These are phyloP conservation scores for Diarsia brunnea DNA, from an alignment of 2,888 invertebrate genomes.

Conservation along the genomic window DNA sequence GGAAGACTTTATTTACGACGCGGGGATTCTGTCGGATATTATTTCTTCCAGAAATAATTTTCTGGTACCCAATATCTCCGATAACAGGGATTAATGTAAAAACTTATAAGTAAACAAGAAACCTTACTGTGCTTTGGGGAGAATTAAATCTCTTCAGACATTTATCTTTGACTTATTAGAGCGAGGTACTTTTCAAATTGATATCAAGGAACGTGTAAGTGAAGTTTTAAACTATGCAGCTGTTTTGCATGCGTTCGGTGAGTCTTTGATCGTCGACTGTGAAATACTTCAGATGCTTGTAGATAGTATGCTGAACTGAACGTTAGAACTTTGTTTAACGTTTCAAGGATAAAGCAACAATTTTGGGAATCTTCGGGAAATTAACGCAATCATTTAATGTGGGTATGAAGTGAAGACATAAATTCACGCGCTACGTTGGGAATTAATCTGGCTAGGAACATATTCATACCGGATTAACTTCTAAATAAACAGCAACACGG, in stretches of 20 bases:
- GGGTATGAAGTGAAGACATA: constrained; percentile 19
- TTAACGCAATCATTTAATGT: constrained; percentile 48
- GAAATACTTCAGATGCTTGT: constrained; percentile 41
- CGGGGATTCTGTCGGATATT: constrained; percentile 47
- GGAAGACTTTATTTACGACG: constrained; percentile 54
- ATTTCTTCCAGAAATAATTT: constrained; percentile 47
- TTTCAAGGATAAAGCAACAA: constrained; percentile 63
- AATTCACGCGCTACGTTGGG: constrained; percentile 23
- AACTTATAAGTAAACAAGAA: constrained; percentile 41
- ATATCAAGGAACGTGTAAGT: background rate
- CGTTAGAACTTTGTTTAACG: constrained; percentile 62
- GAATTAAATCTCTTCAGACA: background rate
- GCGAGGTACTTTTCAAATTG: background rate
- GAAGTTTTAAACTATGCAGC: constrained; percentile 39
- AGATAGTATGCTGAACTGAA: constrained; percentile 40
- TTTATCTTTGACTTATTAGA: constrained; percentile 6
- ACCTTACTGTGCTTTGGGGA: constrained; percentile 2
- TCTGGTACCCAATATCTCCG: constrained; percentile 31
- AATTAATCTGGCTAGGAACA: constrained; percentile 4
- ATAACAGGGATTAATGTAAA: constrained; percentile 46
- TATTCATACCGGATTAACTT: background rate
- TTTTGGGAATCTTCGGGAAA: constrained; percentile 54
- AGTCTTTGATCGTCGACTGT: constrained; percentile 49
- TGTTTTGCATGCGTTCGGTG: constrained; percentile 27
- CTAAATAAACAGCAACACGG: background rate